Percentiles rank a stretch among this genome's conserved stretches.
These are phyloP conservation scores for Poecile atricapillus DNA, from an alignment of 2,113 vertebrate species.

Conservation along the genomic window DNA sequence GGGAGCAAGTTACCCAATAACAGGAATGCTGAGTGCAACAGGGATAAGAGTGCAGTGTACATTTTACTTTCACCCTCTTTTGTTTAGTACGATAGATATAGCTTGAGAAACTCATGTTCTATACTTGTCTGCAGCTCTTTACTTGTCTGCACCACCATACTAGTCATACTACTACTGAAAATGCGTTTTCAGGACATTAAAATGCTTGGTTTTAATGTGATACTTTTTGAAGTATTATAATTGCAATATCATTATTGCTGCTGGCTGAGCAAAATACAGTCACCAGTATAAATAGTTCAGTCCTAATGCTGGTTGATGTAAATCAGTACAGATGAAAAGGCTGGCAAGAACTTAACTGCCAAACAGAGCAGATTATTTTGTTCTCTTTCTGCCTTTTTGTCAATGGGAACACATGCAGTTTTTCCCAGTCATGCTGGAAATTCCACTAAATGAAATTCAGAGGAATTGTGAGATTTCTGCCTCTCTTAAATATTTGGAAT, in stretches of 20 bases:
- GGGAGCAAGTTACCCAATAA: neutral
- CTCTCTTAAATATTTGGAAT: neutral
- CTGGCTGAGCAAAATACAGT: neutral
- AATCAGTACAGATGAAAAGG: neutral
- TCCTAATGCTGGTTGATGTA: neutral
- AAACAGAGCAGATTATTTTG: neutral
- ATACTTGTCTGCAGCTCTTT: neutral
- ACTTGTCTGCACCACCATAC: neutral
- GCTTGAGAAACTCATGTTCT: neutral
- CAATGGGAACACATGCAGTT: neutral
- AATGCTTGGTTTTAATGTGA: neutral
- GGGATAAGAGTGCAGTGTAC: neutral
- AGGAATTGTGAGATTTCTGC: neutral
- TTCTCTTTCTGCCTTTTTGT: neutral
- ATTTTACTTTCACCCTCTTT: neutral
- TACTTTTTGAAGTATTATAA: neutral
- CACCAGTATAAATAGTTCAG: neutral
- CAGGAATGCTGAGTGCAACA: neutral
- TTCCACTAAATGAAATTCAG: neutral
- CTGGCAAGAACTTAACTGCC: neutral
- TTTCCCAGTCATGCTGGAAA: neutral
- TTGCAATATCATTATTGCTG: neutral
- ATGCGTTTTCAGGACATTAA: neutral
- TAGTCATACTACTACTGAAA: neutral
- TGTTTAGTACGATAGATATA: neutral